These are phyloP conservation scores for Argopecten irradians DNA, from an alignment of 1,140 invertebrate species.

Conservation along the genomic window DNA sequence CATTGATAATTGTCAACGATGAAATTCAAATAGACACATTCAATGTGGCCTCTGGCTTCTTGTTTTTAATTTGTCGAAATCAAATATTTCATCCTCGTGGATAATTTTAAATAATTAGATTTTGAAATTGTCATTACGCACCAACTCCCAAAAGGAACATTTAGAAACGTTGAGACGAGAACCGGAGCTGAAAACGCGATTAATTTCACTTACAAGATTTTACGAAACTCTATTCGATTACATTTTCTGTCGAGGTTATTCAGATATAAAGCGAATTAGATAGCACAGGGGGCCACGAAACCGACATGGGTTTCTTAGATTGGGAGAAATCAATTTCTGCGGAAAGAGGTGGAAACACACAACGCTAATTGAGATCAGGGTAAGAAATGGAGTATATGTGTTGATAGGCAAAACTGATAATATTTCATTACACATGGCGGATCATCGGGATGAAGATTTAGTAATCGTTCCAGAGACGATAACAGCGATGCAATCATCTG, in stretches of 20 bases:
- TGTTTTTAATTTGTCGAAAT: neutral
- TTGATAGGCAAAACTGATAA: neutral
- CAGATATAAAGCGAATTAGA: neutral
- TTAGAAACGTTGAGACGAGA: neutral
- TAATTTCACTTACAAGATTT: neutral
- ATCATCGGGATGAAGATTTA: no score
- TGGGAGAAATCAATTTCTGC: neutral
- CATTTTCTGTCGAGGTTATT: neutral
- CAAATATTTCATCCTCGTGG: neutral
- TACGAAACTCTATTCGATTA: neutral
- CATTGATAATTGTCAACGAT: neutral
- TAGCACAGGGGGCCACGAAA: neutral
- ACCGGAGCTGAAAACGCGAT: neutral
- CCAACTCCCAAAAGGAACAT: neutral
- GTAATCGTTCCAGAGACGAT: neutral
- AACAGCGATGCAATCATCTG: neutral
- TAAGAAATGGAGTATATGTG: neutral
- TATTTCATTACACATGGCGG: neutral
- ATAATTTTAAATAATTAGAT: conserved; percentile 24
- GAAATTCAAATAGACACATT: neutral
- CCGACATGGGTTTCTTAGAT: neutral
- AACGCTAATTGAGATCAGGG: neutral
- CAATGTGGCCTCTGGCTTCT: neutral
- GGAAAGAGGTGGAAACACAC: neutral
- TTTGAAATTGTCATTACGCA: neutral